A percentile compares a stretch with the other conserved stretches of the same genome.
These are phyloP conservation scores for Epinephelus cyanopodus DNA, from an alignment of 2,113 vertebrate species.

Conservation along the genomic window DNA sequence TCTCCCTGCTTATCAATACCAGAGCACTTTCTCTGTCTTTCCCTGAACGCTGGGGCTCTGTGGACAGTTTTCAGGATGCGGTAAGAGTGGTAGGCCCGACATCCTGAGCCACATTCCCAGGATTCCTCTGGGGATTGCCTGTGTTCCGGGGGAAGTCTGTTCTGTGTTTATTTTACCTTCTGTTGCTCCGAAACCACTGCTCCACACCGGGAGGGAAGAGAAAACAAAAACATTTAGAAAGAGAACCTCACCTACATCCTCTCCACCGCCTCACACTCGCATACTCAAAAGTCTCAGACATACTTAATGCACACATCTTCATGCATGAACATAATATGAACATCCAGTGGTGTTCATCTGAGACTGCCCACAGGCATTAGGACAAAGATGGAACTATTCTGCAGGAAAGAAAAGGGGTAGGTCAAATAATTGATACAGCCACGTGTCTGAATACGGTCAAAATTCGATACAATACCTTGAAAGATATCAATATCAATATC, in stretches of 20 bases:
- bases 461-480: no score
- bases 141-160: conserved; percentile 83
- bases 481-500: no score
- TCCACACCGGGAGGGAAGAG: conserved; percentile 75
- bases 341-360: conserved; percentile 23
- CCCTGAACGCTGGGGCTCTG: conserved; percentile 31
- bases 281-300: conserved; percentile 34
- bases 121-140: conserved; percentile 77
- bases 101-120: conserved; percentile 80
- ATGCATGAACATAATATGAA: conserved; percentile 16
- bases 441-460: background rate
- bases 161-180: conserved; percentile 85
- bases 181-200: conserved; percentile 77
- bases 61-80: conserved; percentile 79
- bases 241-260: conserved; percentile 80
- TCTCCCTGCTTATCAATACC: background rate
- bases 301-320: conserved; percentile 25
- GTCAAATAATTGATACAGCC: background rate
- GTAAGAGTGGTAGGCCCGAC: conserved; percentile 71
- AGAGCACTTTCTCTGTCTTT: conserved; percentile 16
- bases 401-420: background rate
- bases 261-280: conserved; percentile 46
- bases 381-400: background rate
- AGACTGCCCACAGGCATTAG: background rate
- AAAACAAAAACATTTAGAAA: conserved; percentile 80